Conservation (phyloP, 2,113 vertebrate genomes). For the Catharus bicknelli region DNA sequence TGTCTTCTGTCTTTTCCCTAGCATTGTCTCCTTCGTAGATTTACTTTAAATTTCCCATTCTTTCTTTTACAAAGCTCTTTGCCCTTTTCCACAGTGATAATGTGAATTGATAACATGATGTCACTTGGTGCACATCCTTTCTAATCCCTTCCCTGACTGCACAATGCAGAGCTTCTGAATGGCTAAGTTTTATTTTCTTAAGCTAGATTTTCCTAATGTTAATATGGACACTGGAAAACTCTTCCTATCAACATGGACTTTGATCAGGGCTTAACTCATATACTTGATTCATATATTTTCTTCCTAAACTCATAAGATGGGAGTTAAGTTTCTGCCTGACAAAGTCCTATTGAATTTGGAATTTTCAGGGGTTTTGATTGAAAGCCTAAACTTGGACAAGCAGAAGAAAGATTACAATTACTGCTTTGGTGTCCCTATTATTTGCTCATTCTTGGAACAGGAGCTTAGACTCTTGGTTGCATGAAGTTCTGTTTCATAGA, state of each 20-base stretch:
- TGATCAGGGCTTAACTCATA: neutral
- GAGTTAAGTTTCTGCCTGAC: neutral
- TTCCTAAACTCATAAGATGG: neutral
- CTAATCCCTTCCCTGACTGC: neutral
- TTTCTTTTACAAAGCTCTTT: neutral
- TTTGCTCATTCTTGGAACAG: neutral
- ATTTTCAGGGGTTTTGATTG: neutral
- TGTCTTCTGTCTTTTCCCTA: neutral
- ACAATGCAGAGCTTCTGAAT: neutral
- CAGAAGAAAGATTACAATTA: neutral
- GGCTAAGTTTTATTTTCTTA: neutral
- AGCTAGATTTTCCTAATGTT: neutral
- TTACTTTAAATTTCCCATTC: neutral
- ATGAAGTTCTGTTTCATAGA: neutral
- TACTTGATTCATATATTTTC: neutral
- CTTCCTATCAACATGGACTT: neutral
- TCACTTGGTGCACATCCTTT: neutral
- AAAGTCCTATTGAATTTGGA: neutral
- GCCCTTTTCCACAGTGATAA: neutral
- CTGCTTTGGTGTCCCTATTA: neutral
- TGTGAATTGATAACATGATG: accelerated
- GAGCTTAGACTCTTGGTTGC: neutral
- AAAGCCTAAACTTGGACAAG: neutral
- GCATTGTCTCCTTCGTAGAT: neutral
- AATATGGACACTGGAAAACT: neutral